Evolutionary conservation across 2,113 vertebrate species (phyloP).

Genomic region (Beaufortia kweichowensis): DNA sequence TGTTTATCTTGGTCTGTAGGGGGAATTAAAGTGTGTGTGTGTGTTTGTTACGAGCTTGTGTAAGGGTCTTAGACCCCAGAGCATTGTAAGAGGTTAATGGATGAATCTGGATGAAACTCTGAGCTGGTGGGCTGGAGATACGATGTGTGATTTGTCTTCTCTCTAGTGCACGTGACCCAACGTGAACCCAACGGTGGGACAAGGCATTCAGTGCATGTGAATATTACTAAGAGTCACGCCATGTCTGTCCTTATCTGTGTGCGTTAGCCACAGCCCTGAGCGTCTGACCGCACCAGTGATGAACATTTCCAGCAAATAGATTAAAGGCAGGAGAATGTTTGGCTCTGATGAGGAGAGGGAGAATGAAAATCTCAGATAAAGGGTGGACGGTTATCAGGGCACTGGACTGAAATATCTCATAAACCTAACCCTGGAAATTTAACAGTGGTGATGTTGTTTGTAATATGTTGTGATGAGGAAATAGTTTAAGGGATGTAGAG

Average conservation of each 20-base stretch:
- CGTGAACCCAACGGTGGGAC: background rate
- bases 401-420: background rate
- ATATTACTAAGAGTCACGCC: background rate
- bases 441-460: too few species aligned
- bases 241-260: background rate
- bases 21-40: background rate
- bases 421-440: too few species aligned
- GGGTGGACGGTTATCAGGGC: too few species aligned
- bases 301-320: background rate
- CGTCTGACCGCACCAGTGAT: background rate
- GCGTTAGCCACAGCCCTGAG: background rate
- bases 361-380: too few species aligned
- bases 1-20: slow-evolving; percentile 1
- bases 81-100: background rate
- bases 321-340: background rate
- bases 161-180: background rate
- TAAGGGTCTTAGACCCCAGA: background rate
- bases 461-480: too few species aligned
- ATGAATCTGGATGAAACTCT: background rate
- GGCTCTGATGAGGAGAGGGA: too few species aligned
- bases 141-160: background rate
- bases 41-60: slow-evolving; percentile 11
- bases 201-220: background rate
- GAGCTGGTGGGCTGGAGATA: background rate
- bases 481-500: too few species aligned